These are phyloP conservation scores for Pluvialis apricaria DNA, from an alignment of 2,113 vertebrate genomes.

Conservation along the genomic window DNA sequence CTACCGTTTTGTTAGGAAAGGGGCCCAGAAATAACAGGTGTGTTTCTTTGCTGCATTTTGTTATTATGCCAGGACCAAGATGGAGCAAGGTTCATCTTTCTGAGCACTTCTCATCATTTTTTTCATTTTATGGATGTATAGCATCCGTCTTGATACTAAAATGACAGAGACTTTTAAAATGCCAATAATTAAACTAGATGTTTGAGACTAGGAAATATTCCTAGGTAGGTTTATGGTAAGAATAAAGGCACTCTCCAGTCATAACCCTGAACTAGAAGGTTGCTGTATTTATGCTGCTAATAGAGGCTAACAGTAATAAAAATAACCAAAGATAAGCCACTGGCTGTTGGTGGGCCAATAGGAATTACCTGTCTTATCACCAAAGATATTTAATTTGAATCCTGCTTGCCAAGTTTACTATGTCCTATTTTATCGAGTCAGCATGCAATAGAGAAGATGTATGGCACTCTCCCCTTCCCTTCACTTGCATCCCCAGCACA, in stretches of 20 bases:
- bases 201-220: not conserved
- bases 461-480: not conserved
- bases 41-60: not conserved
- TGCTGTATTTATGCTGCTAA: not conserved
- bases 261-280: not conserved
- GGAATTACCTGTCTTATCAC: not conserved
- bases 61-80: not conserved
- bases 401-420: not conserved
- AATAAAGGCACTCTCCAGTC: not conserved
- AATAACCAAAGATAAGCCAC: not conserved
- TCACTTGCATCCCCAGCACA: slow-evolving; percentile 42
- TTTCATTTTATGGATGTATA: not conserved
- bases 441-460: not conserved
- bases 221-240: not conserved
- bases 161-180: not conserved
- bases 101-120: not conserved
- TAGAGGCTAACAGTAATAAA: not conserved
- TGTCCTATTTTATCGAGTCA: not conserved
- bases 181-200: not conserved
- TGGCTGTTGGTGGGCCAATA: not conserved
- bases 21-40: not conserved
- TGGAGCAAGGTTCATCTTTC: not conserved
- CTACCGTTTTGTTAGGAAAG: not conserved
- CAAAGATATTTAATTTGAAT: not conserved
- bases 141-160: not conserved